phyloP scores from a whole-genome alignment of 2,888 invertebrate species.

The Drosophila niveifrons region DNA sequence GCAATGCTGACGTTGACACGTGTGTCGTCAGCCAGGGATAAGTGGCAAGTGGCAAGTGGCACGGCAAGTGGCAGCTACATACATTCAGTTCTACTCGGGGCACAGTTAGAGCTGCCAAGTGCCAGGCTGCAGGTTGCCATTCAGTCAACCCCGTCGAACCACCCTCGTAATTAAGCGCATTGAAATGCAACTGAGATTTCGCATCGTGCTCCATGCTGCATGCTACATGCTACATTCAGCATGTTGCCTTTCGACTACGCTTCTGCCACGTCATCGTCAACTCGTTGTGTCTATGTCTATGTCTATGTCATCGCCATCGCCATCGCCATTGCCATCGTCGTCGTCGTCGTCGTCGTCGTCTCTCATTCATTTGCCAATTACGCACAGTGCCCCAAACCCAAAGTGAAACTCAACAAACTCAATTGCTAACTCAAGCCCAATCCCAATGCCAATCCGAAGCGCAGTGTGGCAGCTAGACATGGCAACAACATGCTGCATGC shows the following conservation, averaged over 20 bases:
- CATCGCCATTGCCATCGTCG: not conserved
- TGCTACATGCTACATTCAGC: conserved; percentile 9
- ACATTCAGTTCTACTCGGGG: conserved; percentile 8
- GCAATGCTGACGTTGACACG: conserved; percentile 60
- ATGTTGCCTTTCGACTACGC: conserved; percentile 22
- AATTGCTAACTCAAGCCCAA: conserved; percentile 9
- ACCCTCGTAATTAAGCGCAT: conserved; percentile 69
- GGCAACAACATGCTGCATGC: conserved; percentile 39
- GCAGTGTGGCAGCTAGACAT: conserved; percentile 40
- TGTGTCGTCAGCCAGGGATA: conserved; percentile 42
- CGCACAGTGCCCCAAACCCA: conserved; percentile 40
- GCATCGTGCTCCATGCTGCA: conserved; percentile 21
- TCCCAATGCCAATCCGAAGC: not conserved
- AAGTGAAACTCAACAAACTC: conserved; percentile 5
- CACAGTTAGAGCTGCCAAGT: conserved; percentile 25
- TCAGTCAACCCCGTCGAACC: conserved; percentile 41
- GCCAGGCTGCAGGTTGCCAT: conserved; percentile 19
- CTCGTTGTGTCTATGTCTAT: conserved; percentile 20
- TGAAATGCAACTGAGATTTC: conserved; percentile 75
- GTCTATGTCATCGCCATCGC: not conserved
- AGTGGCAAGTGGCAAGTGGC: conserved; percentile 34
- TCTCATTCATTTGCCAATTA: conserved; percentile 77
- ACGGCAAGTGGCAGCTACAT: conserved; percentile 33
- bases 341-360: conserved; percentile 37
- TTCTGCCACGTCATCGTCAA: conserved; percentile 44